phyloP scores from a whole-genome alignment of 2,888 invertebrate genomes.

The Dolomedes plantarius region DNA sequence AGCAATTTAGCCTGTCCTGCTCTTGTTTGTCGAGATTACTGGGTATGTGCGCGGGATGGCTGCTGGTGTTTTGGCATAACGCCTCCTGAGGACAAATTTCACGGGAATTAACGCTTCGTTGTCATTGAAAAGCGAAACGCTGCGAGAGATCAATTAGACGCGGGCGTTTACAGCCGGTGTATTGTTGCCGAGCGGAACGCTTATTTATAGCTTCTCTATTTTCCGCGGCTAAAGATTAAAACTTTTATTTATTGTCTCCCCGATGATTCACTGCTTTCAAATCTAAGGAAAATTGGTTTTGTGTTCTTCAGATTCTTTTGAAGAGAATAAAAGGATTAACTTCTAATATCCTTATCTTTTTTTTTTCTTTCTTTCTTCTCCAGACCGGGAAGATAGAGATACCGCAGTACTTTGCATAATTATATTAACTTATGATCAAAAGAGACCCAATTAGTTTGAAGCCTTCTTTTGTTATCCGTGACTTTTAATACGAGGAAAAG shows the following conservation, averaged over 20 bases:
- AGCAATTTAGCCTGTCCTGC: conserved; percentile 43
- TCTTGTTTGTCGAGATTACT: conserved; percentile 54
- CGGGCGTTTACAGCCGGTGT: background rate
- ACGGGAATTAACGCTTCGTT: background rate
- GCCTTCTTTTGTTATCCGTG: background rate
- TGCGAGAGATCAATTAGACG: conserved; percentile 35
- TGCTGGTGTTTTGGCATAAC: background rate
- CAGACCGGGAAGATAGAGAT: background rate
- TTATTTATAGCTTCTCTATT: background rate
- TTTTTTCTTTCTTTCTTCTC: background rate
- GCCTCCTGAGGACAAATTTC: background rate
- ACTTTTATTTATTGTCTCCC: conserved; percentile 4
- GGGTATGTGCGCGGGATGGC: background rate
- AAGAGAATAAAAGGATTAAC: conserved; percentile 4
- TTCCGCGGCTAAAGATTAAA: background rate
- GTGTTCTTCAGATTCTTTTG: background rate
- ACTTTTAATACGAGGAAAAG: background rate
- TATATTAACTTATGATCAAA: conserved; percentile 9
- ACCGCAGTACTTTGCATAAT: conserved; percentile 7
- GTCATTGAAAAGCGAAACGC: background rate
- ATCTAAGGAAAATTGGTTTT: background rate
- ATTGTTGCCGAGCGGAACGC: background rate
- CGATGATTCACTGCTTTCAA: background rate
- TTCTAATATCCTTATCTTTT: background rate
- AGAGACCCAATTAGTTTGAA: background rate